Conservation (phyloP, 2,888 invertebrate genomes). For the Metalampra italica region DNA sequence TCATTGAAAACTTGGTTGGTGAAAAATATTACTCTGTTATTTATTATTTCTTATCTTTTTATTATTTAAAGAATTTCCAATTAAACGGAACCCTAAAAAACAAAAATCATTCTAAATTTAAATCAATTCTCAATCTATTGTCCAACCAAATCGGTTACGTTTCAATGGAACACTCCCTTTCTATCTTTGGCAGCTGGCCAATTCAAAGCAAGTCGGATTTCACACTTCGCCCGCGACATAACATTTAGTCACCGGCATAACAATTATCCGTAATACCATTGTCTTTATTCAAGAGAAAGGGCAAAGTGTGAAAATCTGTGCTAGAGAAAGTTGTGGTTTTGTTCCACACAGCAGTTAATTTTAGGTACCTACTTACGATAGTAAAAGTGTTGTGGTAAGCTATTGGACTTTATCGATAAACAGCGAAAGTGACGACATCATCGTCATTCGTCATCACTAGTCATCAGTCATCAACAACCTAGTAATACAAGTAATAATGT, state of each 20-base stretch:
- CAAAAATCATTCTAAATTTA: no score
- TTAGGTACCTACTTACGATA: slow-evolving; percentile 28
- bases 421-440: not conserved
- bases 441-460: no score
- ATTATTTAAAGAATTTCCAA: no score
- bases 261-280: slow-evolving; percentile 62
- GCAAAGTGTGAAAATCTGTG: slow-evolving; percentile 43
- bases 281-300: slow-evolving; percentile 59
- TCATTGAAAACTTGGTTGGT: no score
- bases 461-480: no score
- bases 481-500: no score
- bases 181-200: slow-evolving; percentile 1
- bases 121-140: not conserved
- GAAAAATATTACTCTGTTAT: no score
- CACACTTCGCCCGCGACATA: slow-evolving; percentile 32
- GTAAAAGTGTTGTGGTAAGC: slow-evolving; percentile 32
- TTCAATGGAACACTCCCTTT: not conserved
- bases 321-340: slow-evolving; percentile 44
- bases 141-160: not conserved
- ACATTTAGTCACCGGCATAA: slow-evolving; percentile 46
- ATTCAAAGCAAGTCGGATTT: slow-evolving; percentile 11
- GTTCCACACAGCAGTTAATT: slow-evolving; percentile 17
- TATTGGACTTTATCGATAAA: not conserved
- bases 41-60: no score
- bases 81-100: no score